These are phyloP conservation scores for Coecobrya sp. DNA, from an alignment of 2,888 invertebrate species.

Conservation along the genomic window DNA sequence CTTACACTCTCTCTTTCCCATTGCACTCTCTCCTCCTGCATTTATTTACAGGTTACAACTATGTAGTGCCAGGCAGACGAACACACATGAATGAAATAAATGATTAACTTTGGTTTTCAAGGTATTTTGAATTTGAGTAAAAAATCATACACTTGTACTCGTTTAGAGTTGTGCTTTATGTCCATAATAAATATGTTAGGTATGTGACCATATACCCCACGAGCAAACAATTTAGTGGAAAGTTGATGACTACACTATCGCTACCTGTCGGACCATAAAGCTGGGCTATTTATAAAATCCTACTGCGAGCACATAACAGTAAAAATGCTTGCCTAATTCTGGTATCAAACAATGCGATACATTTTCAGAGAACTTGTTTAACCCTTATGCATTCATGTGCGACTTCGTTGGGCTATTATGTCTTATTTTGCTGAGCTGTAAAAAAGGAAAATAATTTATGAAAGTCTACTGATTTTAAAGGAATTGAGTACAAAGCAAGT, in stretches of 20 bases:
- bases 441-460: constrained; percentile 24
- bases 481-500: constrained; percentile 6
- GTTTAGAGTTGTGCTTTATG: background rate
- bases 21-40: constrained; percentile 16
- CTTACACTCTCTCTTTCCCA: constrained; percentile 24
- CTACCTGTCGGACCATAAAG: constrained; percentile 31
- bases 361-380: background rate
- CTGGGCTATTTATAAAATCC: constrained; percentile 54
- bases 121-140: constrained; percentile 12
- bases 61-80: background rate
- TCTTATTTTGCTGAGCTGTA: constrained; percentile 33
- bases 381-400: background rate
- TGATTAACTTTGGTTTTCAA: constrained; percentile 32
- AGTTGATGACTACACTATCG: constrained; percentile 54
- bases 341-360: background rate
- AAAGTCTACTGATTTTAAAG: constrained; percentile 7
- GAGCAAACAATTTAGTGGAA: constrained; percentile 4
- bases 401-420: constrained; percentile 33
- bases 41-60: constrained; percentile 45
- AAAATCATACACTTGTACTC: background rate
- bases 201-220: constrained; percentile 30
- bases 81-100: constrained; percentile 45
- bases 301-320: constrained; percentile 52
- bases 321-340: constrained; percentile 43
- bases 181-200: background rate